Conservation (phyloP, 1,140 invertebrate species). For the Drosophila sturtevanti region DNA sequence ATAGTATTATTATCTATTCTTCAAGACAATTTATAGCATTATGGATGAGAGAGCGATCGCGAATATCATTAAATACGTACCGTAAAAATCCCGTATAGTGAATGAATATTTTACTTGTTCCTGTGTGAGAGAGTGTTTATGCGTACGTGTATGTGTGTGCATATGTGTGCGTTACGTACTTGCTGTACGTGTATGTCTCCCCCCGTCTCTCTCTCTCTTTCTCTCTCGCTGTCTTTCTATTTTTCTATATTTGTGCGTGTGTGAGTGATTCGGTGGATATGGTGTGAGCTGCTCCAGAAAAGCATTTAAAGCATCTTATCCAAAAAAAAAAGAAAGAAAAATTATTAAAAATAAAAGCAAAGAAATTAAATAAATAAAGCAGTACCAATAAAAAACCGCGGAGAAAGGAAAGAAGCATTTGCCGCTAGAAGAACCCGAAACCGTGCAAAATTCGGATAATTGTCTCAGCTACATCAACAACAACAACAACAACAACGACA, state of each 20-base stretch:
- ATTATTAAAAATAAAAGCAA: not conserved
- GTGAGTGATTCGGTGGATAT: slow-evolving; percentile 12
- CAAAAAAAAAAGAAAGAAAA: not conserved
- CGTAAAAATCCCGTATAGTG: slow-evolving; percentile 67
- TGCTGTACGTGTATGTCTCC: slow-evolving; percentile 41
- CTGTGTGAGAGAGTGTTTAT: slow-evolving; percentile 52
- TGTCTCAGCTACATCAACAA: not conserved
- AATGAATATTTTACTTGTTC: slow-evolving; percentile 69
- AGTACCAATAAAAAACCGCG: not conserved
- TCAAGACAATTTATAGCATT: slow-evolving; percentile 30
- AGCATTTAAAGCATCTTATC: slow-evolving; percentile 21
- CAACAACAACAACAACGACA: not conserved
- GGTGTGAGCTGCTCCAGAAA: slow-evolving; percentile 28
- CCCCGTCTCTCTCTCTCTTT: not conserved
- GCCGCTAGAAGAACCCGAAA: not conserved
- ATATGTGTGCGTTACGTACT: slow-evolving; percentile 33
- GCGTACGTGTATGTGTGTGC: slow-evolving; percentile 26
- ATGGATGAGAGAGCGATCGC: slow-evolving; percentile 69
- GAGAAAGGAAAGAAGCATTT: not conserved
- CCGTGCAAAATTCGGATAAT: slow-evolving; percentile 12
- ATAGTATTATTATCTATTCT: slow-evolving; percentile 66
- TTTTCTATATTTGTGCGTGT: slow-evolving; percentile 24
- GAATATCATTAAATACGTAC: slow-evolving; percentile 63
- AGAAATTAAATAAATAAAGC: not conserved
- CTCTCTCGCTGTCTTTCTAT: no score